Conservation (phyloP, 2,888 invertebrate species). For the Seira sanloemensis region DNA sequence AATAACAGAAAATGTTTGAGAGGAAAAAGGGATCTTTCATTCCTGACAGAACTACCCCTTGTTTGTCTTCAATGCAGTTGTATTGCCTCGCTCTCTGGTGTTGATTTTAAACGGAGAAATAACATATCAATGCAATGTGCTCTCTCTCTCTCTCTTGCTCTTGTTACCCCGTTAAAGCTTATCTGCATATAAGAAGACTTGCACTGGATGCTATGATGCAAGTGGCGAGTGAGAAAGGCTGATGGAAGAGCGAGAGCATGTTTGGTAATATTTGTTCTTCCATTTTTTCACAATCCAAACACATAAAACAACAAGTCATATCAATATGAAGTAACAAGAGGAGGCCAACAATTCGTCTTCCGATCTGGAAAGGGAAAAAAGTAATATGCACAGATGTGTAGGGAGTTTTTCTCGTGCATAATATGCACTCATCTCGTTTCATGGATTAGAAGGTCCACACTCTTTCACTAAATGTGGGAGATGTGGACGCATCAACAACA, state of each 20-base stretch:
- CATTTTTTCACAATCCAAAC: conserved; percentile 2
- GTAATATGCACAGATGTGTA: conserved; percentile 29
- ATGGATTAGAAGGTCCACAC: conserved; percentile 40
- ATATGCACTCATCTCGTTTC: conserved; percentile 52
- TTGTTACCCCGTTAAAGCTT: too few species aligned
- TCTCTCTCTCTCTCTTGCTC: neutral
- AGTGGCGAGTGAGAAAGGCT: neutral
- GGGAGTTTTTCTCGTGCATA: conserved; percentile 33
- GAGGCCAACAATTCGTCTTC: neutral
- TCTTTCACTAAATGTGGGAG: too few species aligned
- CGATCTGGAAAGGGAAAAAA: conserved; percentile 24
- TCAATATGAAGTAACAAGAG: neutral
- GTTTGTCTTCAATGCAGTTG: conserved; percentile 50
- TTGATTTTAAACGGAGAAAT: neutral
- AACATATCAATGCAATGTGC: neutral
- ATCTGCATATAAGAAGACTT: neutral
- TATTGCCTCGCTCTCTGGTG: neutral
- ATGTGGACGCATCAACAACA: conserved; percentile 42
- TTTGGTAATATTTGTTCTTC: conserved; percentile 46
- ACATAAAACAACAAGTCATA: conserved; percentile 22
- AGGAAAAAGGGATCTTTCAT: conserved; percentile 57
- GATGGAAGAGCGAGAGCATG: conserved; percentile 2
- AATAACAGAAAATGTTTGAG: conserved; percentile 52
- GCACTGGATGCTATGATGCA: neutral
- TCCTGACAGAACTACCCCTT: conserved; percentile 44